Evolutionary conservation across 2,888 invertebrate genomes (phyloP).

Genomic region (Drosophila putrida): DNA sequence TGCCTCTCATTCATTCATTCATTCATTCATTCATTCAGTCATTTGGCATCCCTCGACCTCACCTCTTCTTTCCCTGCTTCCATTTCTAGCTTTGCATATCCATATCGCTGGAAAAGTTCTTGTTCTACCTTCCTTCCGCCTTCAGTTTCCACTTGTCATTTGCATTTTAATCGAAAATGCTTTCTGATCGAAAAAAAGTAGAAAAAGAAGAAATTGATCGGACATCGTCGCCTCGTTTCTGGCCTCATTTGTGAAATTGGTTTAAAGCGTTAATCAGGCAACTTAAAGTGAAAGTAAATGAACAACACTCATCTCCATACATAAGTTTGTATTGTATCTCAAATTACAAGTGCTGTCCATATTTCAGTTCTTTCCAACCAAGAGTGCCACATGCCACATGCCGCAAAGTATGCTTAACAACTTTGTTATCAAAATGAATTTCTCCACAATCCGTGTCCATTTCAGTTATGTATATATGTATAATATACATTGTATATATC

Average conservation of each 20-base stretch:
- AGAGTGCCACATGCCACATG: no score
- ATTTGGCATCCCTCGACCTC: background rate
- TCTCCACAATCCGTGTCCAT: no score
- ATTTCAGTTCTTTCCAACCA: background rate
- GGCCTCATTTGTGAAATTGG: background rate
- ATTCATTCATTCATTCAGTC: no score
- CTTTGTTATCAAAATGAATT: no score
- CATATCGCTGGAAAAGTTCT: constrained; percentile 43
- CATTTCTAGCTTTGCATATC: constrained; percentile 31
- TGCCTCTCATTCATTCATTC: background rate
- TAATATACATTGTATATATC: no score
- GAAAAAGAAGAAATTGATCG: no score
- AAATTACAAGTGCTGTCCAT: background rate
- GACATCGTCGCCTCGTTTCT: constrained; percentile 15
- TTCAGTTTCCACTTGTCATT: constrained; percentile 58
- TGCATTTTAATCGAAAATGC: constrained; percentile 57
- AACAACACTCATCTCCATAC: background rate
- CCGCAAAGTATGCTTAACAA: no score
- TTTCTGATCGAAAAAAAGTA: constrained; percentile 51
- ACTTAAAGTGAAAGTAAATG: background rate
- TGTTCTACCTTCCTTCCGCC: constrained; percentile 8
- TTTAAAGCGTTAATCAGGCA: constrained; percentile 6
- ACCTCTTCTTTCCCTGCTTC: background rate
- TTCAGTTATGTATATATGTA: no score
- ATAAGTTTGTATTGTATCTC: background rate